Evolutionary conservation across 1,140 invertebrate species (phyloP).

Genomic region (Mycetomoellerius zeteki): DNA sequence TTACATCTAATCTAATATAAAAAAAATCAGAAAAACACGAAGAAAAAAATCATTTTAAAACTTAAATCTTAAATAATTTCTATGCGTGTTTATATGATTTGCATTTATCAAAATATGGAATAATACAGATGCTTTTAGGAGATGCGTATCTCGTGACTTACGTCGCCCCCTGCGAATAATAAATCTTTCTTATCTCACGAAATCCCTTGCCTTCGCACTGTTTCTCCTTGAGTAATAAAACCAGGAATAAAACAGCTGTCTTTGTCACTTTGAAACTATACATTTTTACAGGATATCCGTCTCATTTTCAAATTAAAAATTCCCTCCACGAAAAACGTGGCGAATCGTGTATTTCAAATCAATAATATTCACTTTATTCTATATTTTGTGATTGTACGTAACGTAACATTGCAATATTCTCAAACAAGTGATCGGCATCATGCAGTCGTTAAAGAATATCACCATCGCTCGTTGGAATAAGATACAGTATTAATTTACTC

Average conservation of each 20-base stretch:
- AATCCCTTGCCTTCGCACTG: background rate
- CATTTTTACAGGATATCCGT: background rate
- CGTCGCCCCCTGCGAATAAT: conserved; percentile 16
- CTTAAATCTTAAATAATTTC: background rate
- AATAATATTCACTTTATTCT: conserved; percentile 14
- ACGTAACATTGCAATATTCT: background rate
- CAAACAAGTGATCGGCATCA: background rate
- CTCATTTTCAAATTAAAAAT: conserved; percentile 15
- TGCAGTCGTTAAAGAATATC: background rate
- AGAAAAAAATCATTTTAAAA: background rate
- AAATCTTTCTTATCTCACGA: conserved; percentile 38
- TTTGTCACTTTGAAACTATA: background rate
- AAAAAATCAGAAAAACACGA: no score
- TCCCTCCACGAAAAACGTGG: background rate
- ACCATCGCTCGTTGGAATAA: background rate
- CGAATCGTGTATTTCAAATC: background rate
- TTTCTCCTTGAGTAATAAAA: conserved; percentile 22
- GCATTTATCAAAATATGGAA: background rate
- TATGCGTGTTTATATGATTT: background rate
- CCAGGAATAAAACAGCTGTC: background rate
- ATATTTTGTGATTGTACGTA: background rate
- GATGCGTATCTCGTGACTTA: conserved; percentile 20
- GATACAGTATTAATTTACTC: background rate
- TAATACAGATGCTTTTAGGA: conserved; percentile 23
- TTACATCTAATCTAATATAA: background rate